A percentile compares a stretch with the other conserved stretches of the same genome.
These are phyloP conservation scores for Synanceia verrucosa DNA, from an alignment of 2,797 vertebrate species.

Conservation along the genomic window DNA sequence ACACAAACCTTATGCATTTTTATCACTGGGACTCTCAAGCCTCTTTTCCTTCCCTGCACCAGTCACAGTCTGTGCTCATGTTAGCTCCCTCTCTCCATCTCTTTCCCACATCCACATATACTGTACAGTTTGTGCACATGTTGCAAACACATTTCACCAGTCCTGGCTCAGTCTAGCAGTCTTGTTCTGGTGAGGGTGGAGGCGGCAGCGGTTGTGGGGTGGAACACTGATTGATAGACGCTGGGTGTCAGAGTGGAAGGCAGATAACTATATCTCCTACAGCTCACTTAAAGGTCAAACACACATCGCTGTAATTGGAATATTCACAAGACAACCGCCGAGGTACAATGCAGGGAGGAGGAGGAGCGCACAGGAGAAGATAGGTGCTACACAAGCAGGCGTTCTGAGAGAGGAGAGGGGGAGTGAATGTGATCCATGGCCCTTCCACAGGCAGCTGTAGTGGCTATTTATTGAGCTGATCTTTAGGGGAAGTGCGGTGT, in stretches of 20 bases:
- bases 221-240: slow-evolving; percentile 97
- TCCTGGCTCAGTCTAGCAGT: slow-evolving; percentile 28
- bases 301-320: slow-evolving; percentile 90
- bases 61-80: slow-evolving; percentile 80
- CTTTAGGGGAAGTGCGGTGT: slow-evolving; percentile 51
- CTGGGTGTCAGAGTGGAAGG: slow-evolving; percentile 90
- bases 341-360: slow-evolving; percentile 46
- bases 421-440: slow-evolving; percentile 81
- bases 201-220: slow-evolving; percentile 39
- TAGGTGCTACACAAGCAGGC: slow-evolving; percentile 70
- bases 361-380: slow-evolving; percentile 32
- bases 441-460: slow-evolving; percentile 76
- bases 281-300: slow-evolving; percentile 98
- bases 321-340: slow-evolving; percentile 88
- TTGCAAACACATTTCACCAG: slow-evolving; percentile 13
- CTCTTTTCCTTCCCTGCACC: slow-evolving; percentile 83
- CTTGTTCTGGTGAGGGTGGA: slow-evolving; percentile 10
- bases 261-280: slow-evolving; percentile 98
- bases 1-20: slow-evolving; percentile 71
- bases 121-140: slow-evolving; percentile 4
- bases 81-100: slow-evolving; percentile 25
- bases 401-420: slow-evolving; percentile 71
- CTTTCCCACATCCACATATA: slow-evolving; percentile 6
- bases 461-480: slow-evolving; percentile 78
- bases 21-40: slow-evolving; percentile 80